Percentiles rank a stretch among this genome's conserved stretches.
Evolutionary conservation across 2,888 invertebrate species (phyloP).

Genomic region (Lysandra bellargus): DNA sequence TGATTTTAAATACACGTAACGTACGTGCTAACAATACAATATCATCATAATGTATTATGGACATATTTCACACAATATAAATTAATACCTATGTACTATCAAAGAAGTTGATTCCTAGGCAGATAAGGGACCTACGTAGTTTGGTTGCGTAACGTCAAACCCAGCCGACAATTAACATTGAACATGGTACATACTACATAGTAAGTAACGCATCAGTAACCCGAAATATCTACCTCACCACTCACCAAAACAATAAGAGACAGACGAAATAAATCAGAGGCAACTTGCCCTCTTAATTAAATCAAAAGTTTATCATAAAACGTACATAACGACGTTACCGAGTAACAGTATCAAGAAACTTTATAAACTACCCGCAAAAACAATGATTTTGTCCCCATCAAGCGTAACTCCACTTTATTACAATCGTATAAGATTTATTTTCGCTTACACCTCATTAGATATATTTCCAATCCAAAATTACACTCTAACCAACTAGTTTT

Average conservation of each 20-base stretch:
- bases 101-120: no score
- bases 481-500: background rate
- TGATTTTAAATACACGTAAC: no score
- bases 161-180: no score
- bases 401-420: constrained; percentile 34
- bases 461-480: background rate
- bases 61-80: no score
- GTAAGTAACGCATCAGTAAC: background rate
- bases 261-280: constrained; percentile 46
- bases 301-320: constrained; percentile 66
- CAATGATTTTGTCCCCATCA: background rate
- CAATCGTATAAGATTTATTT: constrained; percentile 36
- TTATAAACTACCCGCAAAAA: constrained; percentile 36
- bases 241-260: constrained; percentile 36
- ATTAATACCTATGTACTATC: no score
- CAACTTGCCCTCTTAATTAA: constrained; percentile 58
- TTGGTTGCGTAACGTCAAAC: no score
- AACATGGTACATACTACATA: no score
- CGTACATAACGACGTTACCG: constrained; percentile 63
- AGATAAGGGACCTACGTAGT: no score
- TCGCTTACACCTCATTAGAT: constrained; percentile 9
- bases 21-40: no score
- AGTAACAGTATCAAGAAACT: constrained; percentile 55
- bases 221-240: background rate
- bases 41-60: no score